These are phyloP conservation scores for Gulo gulo DNA, from an alignment of 2,113 vertebrate species.

Conservation along the genomic window DNA sequence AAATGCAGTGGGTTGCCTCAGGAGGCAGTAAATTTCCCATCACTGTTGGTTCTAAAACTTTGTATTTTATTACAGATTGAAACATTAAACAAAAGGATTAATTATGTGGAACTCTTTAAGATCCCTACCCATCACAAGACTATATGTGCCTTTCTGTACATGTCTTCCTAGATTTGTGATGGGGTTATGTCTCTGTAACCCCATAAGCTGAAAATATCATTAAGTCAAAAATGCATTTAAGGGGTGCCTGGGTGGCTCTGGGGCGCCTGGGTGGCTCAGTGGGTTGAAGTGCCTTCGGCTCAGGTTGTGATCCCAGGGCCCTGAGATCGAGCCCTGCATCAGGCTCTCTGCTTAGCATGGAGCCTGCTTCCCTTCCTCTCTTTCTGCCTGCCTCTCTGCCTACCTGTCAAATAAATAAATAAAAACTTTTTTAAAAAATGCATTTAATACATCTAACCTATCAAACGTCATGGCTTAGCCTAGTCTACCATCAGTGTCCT, in stretches of 20 bases:
- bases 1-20: neutral
- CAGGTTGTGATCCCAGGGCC: no score
- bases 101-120: neutral
- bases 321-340: no score
- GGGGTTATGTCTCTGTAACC: neutral
- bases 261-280: no score
- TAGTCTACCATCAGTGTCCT: no score
- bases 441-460: neutral
- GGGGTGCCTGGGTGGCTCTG: no score
- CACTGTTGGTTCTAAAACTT: neutral
- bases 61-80: neutral
- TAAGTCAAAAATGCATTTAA: neutral
- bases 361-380: no score
- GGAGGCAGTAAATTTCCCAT: neutral
- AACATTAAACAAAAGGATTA: neutral
- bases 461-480: neutral
- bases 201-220: neutral
- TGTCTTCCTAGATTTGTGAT: neutral
- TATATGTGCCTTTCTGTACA: neutral
- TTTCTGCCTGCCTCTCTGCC: no score
- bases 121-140: neutral
- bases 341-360: no score
- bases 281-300: no score
- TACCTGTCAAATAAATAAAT: no score
- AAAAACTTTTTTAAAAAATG: neutral